Evolutionary conservation across 2,113 vertebrate genomes (phyloP), one percentile per base, ranked within the genome.

Genomic region (Pagrus major): DNA sequence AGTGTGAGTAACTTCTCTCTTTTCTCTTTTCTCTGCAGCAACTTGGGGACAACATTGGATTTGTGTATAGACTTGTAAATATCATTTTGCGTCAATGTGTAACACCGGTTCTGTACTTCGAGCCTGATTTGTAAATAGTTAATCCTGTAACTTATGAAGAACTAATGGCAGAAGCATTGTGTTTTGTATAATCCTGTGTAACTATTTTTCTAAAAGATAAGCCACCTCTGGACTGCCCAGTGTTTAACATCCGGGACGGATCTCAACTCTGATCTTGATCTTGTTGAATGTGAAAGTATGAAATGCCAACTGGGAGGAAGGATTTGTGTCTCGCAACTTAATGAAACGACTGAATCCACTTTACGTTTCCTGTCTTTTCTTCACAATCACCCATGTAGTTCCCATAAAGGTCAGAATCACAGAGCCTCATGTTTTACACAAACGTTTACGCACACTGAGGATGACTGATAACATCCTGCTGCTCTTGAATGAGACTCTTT

Each of bases 1-100:
- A 6, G 2, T 15, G 21, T 33, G 4, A 15, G 20, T 75, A 27
- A 78, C 49, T 5, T 12, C 16, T 65, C 16, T 71, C 51, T 4
- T 47, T 9, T 75, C 20, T 76, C 63, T 79, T 39, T 69, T 84
- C 58, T 88, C 81, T 39, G 58, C 92, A 93, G 92, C 91, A 80
- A 31, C 65, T 80, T 1, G 60, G 66, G 81, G 59, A 58, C 3
- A 9, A 41, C 78, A 61, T 41, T 42, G 18, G 79, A 90, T 54
- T 80, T 91, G 89, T 95, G 93, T 94, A 95, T 87, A 95, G 86
- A 94, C 90, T 82, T 95, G 94, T 95, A 95, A 93, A 95, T 95
- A 95, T 80, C n/a, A 84, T 83, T 71, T 67, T 82, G 55, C 58
- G 42, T 76, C 37, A 77, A 85, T 75, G 75, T 84, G 35, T 60